Base-by-base conservation (phyloP, 2,113 vertebrate genomes). In the Neomonachus schauinslandi region DNA sequence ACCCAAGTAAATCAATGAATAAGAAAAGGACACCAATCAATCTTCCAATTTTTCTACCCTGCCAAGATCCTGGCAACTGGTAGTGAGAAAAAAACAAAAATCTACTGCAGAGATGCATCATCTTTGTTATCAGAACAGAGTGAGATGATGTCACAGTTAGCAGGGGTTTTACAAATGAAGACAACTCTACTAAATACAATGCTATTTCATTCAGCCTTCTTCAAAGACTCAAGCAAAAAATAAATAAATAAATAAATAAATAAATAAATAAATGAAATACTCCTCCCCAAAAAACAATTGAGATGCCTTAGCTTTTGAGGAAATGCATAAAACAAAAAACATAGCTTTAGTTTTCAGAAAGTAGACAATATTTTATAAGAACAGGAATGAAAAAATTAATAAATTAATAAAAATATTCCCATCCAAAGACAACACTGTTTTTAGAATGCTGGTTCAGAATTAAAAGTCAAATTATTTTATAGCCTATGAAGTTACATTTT, bases 1-100 rank as follows among this genome's bases (percentile, higher is more conserved):
- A 96, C 55, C 36, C 91, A 95, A 90, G 67, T 72, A 87, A 97
- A 97, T 97, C 96, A 97, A 97, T 97, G 65, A 89, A 89, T 86
- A 91, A 53, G 85, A 95, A 97, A 97, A 97, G 55, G 79, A 97
- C 85, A 89, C 49, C 51, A 94, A 96, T 97, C 93, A 93, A 69
- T 96, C 91, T 82, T 87, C 61, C n/a, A 86, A 81, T 97, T 90
- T 93, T 89, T 95, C 74, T 51, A 55, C 86, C 57, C 49, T 89
- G 82, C 93, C 77, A 97, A 74, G 89, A 89, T 94, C 22, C 67
- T 89, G 72, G 77, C 46, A 82, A 74, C 18, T 19, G 22, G 26
- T 22, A 16, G 18, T 95, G 42, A 71, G 39, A 24, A 26, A 82
- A 82, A 46, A 91, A 72, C 14, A 93, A n/a, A 82, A 79, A 53